Evolutionary conservation across 2,797 vertebrate genomes (phyloP).

Genomic region (Cygnus olor): DNA sequence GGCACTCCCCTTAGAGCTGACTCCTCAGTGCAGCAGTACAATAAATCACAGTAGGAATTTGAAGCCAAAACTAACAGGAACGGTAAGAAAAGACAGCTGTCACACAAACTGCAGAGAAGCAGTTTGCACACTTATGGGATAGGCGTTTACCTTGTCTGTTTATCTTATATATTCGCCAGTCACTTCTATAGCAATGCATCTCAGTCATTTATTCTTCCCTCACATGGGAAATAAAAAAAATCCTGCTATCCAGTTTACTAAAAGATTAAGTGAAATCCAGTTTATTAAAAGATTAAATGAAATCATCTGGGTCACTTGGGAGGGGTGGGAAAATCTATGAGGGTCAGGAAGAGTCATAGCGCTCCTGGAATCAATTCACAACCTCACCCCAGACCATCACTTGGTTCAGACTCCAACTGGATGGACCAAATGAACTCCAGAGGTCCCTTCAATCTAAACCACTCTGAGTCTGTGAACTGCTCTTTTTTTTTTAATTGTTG

Average conservation of each 20-base stretch:
- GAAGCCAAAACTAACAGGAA: neutral
- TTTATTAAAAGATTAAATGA: rapidly evolving
- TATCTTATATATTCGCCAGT: neutral
- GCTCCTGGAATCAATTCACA: neutral
- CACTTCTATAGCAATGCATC: rapidly evolving
- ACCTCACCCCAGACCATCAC: neutral
- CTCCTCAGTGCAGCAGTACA: rapidly evolving
- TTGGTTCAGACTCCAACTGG: neutral
- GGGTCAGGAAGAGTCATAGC: neutral
- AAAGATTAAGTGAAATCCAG: too few species aligned
- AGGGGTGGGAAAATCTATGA: neutral
- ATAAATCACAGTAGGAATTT: neutral
- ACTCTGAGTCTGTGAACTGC: neutral
- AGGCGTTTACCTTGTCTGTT: neutral
- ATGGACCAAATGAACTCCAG: neutral
- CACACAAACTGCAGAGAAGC: neutral
- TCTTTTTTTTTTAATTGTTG: neutral
- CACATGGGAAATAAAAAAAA: rapidly evolving
- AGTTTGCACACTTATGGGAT: rapidly evolving
- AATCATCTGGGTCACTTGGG: neutral
- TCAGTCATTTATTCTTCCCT: rapidly evolving
- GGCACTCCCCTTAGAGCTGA: rapidly evolving
- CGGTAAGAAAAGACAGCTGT: rapidly evolving
- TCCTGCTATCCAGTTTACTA: rapidly evolving
- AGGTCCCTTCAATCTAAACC: neutral